Evolutionary conservation across 2,797 vertebrate genomes (phyloP).

Genomic region (Orestias chungarensis): DNA sequence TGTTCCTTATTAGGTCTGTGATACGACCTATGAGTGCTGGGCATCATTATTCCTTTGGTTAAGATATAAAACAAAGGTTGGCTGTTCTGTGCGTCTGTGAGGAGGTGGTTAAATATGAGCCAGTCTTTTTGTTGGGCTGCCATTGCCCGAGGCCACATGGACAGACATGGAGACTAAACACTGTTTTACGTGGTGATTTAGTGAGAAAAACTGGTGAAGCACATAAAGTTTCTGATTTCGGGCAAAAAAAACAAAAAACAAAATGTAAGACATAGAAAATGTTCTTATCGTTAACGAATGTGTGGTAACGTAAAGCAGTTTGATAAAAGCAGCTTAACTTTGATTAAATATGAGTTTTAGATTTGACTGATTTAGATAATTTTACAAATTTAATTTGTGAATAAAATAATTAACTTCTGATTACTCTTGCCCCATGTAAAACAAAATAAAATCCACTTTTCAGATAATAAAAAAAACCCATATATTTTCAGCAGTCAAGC

Average conservation of each 20-base stretch:
- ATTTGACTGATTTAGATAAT: no score
- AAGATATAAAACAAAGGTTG: slow-evolving; percentile 54
- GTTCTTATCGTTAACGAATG: no score
- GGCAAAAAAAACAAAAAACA: not conserved
- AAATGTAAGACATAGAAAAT: no score
- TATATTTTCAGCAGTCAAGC: not conserved
- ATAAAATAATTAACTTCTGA: no score
- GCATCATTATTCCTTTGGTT: slow-evolving; percentile 60
- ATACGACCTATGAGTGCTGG: slow-evolving; percentile 37
- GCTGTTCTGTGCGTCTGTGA: slow-evolving; percentile 55
- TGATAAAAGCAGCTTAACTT: not conserved
- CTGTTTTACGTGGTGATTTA: slow-evolving; percentile 15
- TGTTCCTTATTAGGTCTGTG: slow-evolving; percentile 63
- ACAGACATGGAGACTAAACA: slow-evolving; percentile 30
- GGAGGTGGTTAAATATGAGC: slow-evolving; percentile 57
- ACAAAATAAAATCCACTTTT: not conserved
- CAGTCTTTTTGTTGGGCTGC: slow-evolving; percentile 32
- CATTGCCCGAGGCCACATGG: slow-evolving; percentile 26
- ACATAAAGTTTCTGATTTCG: not conserved
- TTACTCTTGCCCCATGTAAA: not conserved
- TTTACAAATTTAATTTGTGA: not conserved
- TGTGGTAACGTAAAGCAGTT: not conserved
- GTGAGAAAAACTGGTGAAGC: slow-evolving; percentile 28
- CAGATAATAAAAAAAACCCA: not conserved
- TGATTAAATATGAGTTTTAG: not conserved